Percentiles rank a stretch among this genome's conserved stretches.
Conservation (phyloP, 2,113 vertebrate species). For the Zingel zingel region DNA sequence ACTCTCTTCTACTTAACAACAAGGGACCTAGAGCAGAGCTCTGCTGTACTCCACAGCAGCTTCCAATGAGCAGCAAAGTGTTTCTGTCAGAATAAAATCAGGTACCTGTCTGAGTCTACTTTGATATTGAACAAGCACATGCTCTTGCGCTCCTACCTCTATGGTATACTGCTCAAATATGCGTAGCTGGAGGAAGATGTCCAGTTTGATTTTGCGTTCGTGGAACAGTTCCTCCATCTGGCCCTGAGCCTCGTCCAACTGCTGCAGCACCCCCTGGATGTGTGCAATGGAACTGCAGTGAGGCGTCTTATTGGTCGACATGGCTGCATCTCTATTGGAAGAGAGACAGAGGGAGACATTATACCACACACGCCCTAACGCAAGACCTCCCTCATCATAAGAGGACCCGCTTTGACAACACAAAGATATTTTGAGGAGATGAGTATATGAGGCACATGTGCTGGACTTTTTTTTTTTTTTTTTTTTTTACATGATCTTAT, state of each 20-base stretch:
- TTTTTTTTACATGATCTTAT: too few species aligned
- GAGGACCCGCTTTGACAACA: too few species aligned
- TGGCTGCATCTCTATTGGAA: conserved; percentile 90
- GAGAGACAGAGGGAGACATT: not conserved
- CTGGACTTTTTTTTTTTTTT: too few species aligned
- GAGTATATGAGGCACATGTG: too few species aligned
- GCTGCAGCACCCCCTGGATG: conserved; percentile 97
- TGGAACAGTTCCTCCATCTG: conserved; percentile 99
- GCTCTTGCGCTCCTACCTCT: conserved; percentile 85
- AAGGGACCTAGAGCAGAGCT: not conserved
- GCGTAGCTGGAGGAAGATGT: conserved; percentile 96
- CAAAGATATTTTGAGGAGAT: not conserved
- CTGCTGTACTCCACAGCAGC: not conserved
- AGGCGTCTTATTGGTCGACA: conserved; percentile 95
- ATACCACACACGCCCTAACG: not conserved
- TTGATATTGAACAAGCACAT: not conserved
- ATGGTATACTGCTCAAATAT: conserved; percentile 99
- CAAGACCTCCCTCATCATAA: too few species aligned
- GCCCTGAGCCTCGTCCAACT: conserved; percentile 96
- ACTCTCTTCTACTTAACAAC: not conserved
- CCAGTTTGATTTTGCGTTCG: conserved; percentile 96
- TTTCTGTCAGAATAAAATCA: not conserved
- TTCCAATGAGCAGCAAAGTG: not conserved
- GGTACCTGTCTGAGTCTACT: not conserved
- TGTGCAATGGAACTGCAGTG: conserved; percentile 98